A percentile compares a stretch with the other conserved stretches of the same genome.
phyloP scores from a whole-genome alignment of 2,888 invertebrate genomes.

The Microplitis deprimator region DNA sequence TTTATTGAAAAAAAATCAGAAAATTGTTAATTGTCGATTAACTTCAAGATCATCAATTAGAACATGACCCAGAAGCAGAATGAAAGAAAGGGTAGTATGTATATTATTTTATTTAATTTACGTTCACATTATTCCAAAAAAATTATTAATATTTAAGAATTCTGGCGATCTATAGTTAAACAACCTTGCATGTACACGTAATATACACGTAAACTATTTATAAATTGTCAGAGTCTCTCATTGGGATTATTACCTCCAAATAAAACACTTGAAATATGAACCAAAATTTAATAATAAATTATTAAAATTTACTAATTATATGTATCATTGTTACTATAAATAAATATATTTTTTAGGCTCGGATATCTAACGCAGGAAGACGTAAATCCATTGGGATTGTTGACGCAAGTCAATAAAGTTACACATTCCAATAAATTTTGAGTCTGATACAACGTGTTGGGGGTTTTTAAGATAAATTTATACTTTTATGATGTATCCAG shows the following conservation, averaged over 20 bases:
- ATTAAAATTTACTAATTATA: not conserved
- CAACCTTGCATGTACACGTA: conserved; percentile 59
- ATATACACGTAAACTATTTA: conserved; percentile 60
- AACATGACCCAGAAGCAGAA: too few species aligned
- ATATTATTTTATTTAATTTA: too few species aligned
- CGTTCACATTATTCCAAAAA: not conserved
- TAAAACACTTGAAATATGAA: conserved; percentile 40
- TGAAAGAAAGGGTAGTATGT: too few species aligned
- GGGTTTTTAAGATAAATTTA: conserved; percentile 24
- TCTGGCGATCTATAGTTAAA: conserved; percentile 54
- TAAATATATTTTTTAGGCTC: not conserved
- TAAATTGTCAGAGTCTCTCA: conserved; percentile 48
- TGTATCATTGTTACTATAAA: not conserved
- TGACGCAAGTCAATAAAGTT: not conserved
- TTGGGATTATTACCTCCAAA: conserved; percentile 56
- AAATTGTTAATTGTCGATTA: too few species aligned
- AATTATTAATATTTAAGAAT: conserved; percentile 49
- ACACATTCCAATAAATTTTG: not conserved
- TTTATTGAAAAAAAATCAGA: too few species aligned
- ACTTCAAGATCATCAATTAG: too few species aligned
- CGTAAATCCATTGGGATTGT: not conserved
- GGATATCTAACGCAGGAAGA: not conserved
- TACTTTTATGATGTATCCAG: conserved; percentile 37
- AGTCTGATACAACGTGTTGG: not conserved
- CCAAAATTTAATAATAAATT: not conserved